phyloP scores from a whole-genome alignment of 2,113 vertebrate genomes.

The Verasper variegatus region DNA sequence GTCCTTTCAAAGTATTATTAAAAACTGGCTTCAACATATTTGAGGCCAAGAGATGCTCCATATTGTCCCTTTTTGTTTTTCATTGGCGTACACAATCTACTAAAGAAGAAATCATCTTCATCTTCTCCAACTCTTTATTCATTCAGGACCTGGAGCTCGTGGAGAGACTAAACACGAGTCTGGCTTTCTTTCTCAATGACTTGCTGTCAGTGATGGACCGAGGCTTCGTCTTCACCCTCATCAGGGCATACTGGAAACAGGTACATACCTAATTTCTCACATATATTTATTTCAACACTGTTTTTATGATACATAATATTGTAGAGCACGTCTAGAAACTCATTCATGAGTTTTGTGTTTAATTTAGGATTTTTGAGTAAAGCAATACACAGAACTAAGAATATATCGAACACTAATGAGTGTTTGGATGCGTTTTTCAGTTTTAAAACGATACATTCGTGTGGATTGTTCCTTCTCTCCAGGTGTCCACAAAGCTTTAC shows the following conservation, averaged over 20 bases:
- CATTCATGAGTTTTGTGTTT: neutral
- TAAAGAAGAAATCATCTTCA: neutral
- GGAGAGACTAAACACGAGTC: conserved; percentile 95
- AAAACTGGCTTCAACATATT: too few relatives aligned
- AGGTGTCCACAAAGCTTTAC: conserved; percentile 94
- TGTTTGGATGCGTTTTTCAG: neutral
- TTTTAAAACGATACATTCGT: neutral
- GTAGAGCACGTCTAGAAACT: neutral
- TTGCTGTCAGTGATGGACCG: conserved; percentile 97
- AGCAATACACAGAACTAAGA: neutral
- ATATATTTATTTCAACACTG: neutral
- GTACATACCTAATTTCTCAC: conserved; percentile 73
- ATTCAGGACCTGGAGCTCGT: conserved; percentile 95
- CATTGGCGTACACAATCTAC: neutral
- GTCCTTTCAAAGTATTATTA: too few relatives aligned
- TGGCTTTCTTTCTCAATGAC: conserved; percentile 98
- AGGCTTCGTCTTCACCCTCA: conserved; percentile 93
- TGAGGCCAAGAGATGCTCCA: neutral
- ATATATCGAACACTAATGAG: too few relatives aligned
- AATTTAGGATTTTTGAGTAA: neutral
- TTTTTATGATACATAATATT: conserved; percentile 2
- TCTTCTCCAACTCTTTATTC: conserved; percentile 24
- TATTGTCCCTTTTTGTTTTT: neutral
- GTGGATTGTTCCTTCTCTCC: neutral
- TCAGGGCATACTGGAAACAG: conserved; percentile 97